Evolutionary conservation across 1,140 invertebrate species (phyloP), one percentile per base, ranked within the genome.

Genomic region (Harpegnathos saltator): DNA sequence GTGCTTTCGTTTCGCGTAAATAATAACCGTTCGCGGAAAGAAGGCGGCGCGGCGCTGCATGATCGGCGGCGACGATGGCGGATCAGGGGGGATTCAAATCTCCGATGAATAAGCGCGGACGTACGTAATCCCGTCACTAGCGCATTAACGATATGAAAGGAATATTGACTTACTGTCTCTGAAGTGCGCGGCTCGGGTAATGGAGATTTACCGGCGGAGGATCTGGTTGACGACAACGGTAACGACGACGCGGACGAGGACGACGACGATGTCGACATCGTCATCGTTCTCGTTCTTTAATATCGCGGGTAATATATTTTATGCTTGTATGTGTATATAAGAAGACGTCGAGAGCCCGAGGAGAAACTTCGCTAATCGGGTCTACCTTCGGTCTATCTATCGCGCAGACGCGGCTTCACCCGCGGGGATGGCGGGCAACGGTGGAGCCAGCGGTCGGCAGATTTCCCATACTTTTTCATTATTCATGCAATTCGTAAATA

Each of bases 141-240:
- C 68, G 78, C 78, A 85, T 89, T 89, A 88, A 88, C 83, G 72
- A 75, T 88, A 85, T 71, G 87, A 88, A 89, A 85, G 68, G 87
- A 83, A 89, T 89, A 89, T 89, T 78, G 86, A 89, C 83, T 89
- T 74, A 63, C 86, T 83, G 78, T 88, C 88, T 85, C 83, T 80
- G n/a, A 29, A 73, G 24, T 83, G 59, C 22, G 33, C 48, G 29
- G 11, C 12, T 44, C 14, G 77, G 33, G 75, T 88, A 89, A 89
- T 89, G 69, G 78, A 85, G 86, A 88, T 89, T 89, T 89, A 89
- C 82, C 29, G 62, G 72, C 19, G 62, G 17, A n/a, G 54, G 19
- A 12, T 69, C 59, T 75, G 52, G 65, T 71, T 80, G 65, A 71
- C 9, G 50, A 69, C 24, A 17, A 69, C 63, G 75, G 68, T 22